phyloP scores from a whole-genome alignment of 1,140 invertebrate genomes.

The Leptinotarsa texana region DNA sequence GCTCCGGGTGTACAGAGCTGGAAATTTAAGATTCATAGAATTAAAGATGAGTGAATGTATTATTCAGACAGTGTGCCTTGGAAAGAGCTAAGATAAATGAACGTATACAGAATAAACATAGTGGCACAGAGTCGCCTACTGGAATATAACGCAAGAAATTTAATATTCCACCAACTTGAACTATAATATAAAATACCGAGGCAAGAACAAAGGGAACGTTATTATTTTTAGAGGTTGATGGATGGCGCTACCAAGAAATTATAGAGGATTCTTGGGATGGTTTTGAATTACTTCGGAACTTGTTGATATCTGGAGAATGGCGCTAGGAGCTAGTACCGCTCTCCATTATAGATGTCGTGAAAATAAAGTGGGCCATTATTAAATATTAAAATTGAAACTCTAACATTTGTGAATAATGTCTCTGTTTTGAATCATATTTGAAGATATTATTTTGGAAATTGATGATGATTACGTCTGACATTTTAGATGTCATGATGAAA shows the following conservation, averaged over 20 bases:
- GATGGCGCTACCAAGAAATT: constrained; percentile 14
- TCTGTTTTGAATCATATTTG: too few species aligned
- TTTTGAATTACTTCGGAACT: constrained; percentile 7
- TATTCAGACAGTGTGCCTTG: constrained; percentile 51
- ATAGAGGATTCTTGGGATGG: constrained; percentile 17
- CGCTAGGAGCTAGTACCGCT: too few species aligned
- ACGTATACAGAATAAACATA: constrained; percentile 44
- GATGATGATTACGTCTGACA: too few species aligned
- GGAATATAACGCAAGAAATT: constrained; percentile 25
- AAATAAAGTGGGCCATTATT: too few species aligned
- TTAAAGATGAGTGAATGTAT: constrained; percentile 54
- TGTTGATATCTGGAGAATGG: constrained; percentile 25
- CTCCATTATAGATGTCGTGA: too few species aligned
- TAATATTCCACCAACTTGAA: constrained; percentile 18
- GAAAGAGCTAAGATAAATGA: constrained; percentile 50
- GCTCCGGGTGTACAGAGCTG: constrained; percentile 14
- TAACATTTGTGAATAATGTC: too few species aligned
- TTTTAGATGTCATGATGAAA: too few species aligned
- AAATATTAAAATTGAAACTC: too few species aligned
- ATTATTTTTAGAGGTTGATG: constrained; percentile 17
- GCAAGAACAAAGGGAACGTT: constrained; percentile 18
- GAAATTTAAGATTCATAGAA: constrained; percentile 54
- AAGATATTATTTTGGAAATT: too few species aligned
- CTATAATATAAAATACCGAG: constrained; percentile 22
- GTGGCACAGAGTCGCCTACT: constrained; percentile 22